These are phyloP conservation scores for Scylla paramamosain DNA, from an alignment of 1,140 invertebrate species.

Conservation along the genomic window DNA sequence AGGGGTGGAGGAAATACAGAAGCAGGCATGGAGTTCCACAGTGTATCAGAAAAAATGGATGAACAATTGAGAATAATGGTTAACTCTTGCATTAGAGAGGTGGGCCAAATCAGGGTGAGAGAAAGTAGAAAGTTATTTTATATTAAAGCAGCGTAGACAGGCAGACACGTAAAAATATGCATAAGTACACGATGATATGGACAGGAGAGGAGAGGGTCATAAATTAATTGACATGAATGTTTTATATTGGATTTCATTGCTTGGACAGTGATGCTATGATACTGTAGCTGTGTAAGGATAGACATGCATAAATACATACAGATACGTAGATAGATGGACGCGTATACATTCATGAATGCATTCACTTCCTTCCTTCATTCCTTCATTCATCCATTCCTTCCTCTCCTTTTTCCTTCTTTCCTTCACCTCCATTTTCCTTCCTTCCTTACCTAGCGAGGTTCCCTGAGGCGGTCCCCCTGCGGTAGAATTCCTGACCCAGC, in stretches of 20 bases:
- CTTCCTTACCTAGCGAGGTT: background rate
- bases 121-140: too few relatives aligned
- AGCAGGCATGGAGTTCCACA: too few relatives aligned
- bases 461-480: slow-evolving; percentile 94
- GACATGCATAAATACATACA: background rate
- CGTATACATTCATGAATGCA: background rate
- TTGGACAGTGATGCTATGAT: background rate
- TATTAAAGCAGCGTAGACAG: background rate
- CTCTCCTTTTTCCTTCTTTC: background rate
- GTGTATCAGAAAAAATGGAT: too few relatives aligned
- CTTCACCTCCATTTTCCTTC: background rate
- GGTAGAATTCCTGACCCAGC: slow-evolving; percentile 93
- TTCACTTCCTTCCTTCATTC: background rate
- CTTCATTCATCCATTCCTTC: too few relatives aligned
- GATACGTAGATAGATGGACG: background rate
- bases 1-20: too few relatives aligned
- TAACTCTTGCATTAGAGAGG: too few relatives aligned
- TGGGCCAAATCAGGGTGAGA: too few relatives aligned
- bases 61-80: too few relatives aligned
- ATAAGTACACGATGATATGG: background rate
- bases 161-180: background rate
- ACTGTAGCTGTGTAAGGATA: background rate
- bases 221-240: background rate
- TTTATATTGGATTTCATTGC: background rate
- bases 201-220: background rate